Evolutionary conservation across 2,797 vertebrate genomes (phyloP), one percentile per base, ranked within the genome.

Genomic region (Propithecus deckenii): DNA sequence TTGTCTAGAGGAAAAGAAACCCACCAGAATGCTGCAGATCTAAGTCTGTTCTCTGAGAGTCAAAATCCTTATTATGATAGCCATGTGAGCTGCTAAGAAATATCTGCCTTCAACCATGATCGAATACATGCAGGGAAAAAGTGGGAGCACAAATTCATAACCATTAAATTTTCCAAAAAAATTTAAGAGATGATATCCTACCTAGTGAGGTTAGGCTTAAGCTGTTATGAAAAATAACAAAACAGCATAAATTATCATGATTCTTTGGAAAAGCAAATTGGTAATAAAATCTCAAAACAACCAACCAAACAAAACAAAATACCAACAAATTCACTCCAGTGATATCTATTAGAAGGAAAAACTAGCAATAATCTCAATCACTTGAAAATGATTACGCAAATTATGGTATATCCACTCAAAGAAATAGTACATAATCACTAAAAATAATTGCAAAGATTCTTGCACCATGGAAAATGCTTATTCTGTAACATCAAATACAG

Each of bases 341-440:
- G 76, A 14, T 32, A 61, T 7, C 14, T 93, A 5, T 22, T 59
- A 85, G 22, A 63, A 72, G 38, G 65, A 94, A 90, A 86, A 69
- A n/a, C 20, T 74, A n/a, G 15, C 23, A 86, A 96, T 59, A 85
- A 52, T 7, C 61, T 91, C 80, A 80, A 91, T 86, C 75, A 89
- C 67, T 61, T 94, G 48, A 94, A 96, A 95, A 81, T 67, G 35
- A 86, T 63, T 74, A 92, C 76, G 67, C 75, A 92, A 89, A 92
- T 59, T 81, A 43, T 30, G 38, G 35, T 69, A 80, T 28, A 55
- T 50, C 55, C 38, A 41, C 55, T 61, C 41, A 88, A 38, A 55
- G 79, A 74, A 79, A 91, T 1, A 94, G 46, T 22, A 52, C 25
- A 74, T 35, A 65, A 65, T 69, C 57, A 94, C 12, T 86, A 72